A percentile compares a stretch with the other conserved stretches of the same genome.
Evolutionary conservation across 53 echinoderm and acorn worm genomes (phyloP).

Genomic region (Arbacia lixula): DNA sequence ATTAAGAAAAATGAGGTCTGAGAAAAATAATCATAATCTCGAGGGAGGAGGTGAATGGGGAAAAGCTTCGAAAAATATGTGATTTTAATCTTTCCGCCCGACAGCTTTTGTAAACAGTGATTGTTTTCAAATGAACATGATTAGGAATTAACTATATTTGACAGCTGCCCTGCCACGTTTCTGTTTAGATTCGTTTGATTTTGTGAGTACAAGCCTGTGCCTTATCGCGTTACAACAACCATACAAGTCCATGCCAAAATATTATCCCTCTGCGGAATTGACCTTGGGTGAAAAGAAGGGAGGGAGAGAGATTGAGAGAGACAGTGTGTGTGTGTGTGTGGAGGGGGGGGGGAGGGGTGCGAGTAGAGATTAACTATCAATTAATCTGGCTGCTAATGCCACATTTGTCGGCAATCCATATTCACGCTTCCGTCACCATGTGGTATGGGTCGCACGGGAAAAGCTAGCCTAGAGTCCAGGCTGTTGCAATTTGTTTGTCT

Average conservation of each 20-base stretch:
- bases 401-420: not conserved
- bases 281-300: not conserved
- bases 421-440: conserved; percentile 16
- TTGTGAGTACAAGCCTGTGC: not conserved
- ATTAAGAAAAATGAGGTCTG: too few species aligned
- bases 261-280: not conserved
- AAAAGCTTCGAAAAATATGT: too few species aligned
- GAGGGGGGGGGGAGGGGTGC: not conserved
- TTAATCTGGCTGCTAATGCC: conserved; percentile 7
- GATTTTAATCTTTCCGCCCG: too few species aligned
- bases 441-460: not conserved
- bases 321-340: not conserved
- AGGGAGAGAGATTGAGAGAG: not conserved
- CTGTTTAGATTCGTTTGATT: not conserved
- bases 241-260: not conserved
- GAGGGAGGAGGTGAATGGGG: too few species aligned
- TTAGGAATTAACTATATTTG: too few species aligned
- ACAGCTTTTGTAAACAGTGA: too few species aligned
- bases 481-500: not conserved
- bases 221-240: not conserved
- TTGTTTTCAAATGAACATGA: too few species aligned
- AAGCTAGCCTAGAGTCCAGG: not conserved
- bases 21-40: too few species aligned
- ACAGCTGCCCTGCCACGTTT: not conserved
- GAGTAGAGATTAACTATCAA: conserved; percentile 16